Conservation (phyloP, 2,797 vertebrate genomes). For the Lacerta bilineata region DNA sequence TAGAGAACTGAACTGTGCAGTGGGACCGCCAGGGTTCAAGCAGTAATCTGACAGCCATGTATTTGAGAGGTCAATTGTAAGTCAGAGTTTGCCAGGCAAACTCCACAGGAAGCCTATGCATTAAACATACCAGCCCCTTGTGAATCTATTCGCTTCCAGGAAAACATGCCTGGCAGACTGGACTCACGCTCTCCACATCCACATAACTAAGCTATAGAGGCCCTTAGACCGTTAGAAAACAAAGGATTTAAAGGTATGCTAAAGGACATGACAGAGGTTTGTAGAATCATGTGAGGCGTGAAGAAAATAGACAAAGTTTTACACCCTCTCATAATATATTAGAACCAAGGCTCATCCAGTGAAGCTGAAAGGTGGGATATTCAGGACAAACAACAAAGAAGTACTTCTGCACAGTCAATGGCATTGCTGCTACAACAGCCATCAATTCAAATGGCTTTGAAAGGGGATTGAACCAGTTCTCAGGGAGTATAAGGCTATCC, state of each 20-base stretch:
- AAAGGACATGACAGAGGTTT: neutral
- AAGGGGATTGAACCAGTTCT: too few species aligned
- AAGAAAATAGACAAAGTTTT: neutral
- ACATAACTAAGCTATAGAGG: neutral
- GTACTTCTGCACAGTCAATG: neutral
- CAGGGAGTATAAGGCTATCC: too few species aligned
- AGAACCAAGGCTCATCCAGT: neutral
- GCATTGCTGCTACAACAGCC: neutral
- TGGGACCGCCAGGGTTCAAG: neutral
- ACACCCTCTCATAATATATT: neutral
- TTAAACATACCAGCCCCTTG: neutral
- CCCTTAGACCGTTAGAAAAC: neutral
- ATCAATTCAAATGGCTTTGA: too few species aligned
- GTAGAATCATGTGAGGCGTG: neutral
- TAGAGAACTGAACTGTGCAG: neutral
- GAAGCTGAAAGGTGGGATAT: neutral
- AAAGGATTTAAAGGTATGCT: neutral
- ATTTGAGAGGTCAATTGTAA: neutral
- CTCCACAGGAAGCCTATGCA: neutral
- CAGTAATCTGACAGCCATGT: neutral
- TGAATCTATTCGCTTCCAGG: neutral
- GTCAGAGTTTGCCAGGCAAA: neutral
- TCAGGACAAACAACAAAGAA: neutral
- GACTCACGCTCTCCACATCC: neutral
- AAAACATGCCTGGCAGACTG: neutral